These are phyloP conservation scores for Tyrannus savana DNA, from an alignment of 2,113 vertebrate genomes.

Conservation along the genomic window DNA sequence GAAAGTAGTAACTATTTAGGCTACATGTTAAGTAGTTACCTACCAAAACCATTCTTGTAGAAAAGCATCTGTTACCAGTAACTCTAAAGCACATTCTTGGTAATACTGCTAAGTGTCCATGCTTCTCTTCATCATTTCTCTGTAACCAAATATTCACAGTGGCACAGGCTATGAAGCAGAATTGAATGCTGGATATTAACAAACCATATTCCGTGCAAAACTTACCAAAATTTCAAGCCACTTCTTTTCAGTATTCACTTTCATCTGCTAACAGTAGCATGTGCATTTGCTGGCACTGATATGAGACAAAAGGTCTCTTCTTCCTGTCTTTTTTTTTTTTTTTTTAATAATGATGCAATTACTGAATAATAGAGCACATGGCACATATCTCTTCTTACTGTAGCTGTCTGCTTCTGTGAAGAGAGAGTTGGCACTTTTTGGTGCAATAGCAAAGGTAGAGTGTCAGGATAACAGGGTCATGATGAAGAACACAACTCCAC, in stretches of 20 bases:
- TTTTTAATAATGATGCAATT: neutral
- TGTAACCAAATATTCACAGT: neutral
- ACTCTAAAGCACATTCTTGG: neutral
- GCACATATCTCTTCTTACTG: neutral
- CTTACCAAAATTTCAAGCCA: neutral
- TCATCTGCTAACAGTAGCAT: neutral
- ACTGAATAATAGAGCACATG: neutral
- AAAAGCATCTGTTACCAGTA: neutral
- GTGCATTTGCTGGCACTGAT: neutral
- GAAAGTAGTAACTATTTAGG: neutral
- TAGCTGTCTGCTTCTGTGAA: neutral
- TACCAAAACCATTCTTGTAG: neutral
- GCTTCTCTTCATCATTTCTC: neutral
- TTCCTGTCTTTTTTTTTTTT: neutral
- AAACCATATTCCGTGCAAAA: neutral
- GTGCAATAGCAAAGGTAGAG: neutral
- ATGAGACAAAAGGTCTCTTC: neutral
- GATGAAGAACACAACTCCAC: neutral
- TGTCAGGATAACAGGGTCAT: neutral
- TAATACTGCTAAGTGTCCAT: neutral
- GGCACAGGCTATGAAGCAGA: neutral
- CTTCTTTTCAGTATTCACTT: neutral
- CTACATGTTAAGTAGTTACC: neutral
- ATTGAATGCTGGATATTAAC: neutral
- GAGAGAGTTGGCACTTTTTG: neutral